Evolutionary conservation across 2,113 vertebrate species (phyloP).

Genomic region (Nesogale talazaci): DNA sequence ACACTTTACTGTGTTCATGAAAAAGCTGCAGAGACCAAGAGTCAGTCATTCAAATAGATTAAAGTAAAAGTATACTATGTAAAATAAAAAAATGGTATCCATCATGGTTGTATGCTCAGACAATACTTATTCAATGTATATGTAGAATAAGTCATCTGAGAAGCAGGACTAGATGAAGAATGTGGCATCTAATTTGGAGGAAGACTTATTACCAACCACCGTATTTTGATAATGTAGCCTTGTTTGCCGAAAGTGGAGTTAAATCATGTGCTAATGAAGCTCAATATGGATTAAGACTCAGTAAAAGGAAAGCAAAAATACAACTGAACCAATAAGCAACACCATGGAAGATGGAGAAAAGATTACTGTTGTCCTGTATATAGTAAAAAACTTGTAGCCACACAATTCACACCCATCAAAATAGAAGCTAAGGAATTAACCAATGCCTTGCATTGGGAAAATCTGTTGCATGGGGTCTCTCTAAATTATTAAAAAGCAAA

Average conservation of each 20-base stretch:
- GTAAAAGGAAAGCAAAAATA: background rate
- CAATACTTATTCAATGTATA: background rate
- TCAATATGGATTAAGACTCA: background rate
- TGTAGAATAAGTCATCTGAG: background rate
- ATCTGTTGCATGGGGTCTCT: background rate
- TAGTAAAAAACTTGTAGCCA: background rate
- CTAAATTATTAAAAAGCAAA: background rate
- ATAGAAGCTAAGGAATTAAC: no score
- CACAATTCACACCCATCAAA: background rate
- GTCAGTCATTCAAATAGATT: background rate
- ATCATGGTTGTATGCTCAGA: background rate
- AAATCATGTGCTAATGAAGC: no score
- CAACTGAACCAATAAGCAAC: background rate
- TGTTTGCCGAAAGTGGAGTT: background rate
- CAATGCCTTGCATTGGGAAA: background rate
- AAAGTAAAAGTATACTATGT: background rate
- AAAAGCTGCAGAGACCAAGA: background rate
- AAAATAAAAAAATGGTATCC: background rate
- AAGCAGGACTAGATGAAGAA: background rate
- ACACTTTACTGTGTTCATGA: background rate
- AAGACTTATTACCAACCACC: background rate
- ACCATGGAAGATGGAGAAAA: background rate
- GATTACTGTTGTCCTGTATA: background rate
- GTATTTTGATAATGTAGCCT: background rate
- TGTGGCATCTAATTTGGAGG: background rate